Evolutionary conservation across 2,797 vertebrate genomes (phyloP).

Genomic region (Chromis chromis): DNA sequence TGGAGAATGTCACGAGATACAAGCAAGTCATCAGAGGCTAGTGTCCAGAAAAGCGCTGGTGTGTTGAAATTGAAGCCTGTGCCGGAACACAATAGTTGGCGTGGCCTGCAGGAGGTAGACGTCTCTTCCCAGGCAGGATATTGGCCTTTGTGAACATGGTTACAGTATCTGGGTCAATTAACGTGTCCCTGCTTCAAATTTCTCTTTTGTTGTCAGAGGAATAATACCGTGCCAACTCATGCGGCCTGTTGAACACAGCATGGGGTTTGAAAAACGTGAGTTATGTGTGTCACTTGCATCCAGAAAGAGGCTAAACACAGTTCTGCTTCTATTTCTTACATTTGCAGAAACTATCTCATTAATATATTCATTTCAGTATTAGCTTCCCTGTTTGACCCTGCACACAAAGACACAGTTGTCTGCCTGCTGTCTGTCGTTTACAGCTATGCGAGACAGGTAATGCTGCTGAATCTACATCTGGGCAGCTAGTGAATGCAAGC

Average conservation of each 20-base stretch:
- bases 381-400: constrained; percentile 64
- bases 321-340: constrained; percentile 44
- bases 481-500: constrained; percentile 56
- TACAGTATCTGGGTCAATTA: constrained; percentile 83
- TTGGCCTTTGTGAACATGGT: constrained; percentile 79
- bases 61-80: constrained; percentile 78
- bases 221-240: constrained; percentile 67
- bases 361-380: constrained; percentile 72
- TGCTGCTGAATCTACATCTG: constrained; percentile 33
- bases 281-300: constrained; percentile 44
- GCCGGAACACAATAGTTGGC: constrained; percentile 76
- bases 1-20: constrained; percentile 70
- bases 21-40: constrained; percentile 64
- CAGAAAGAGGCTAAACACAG: constrained; percentile 41
- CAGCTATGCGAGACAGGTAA: constrained; percentile 35
- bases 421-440: constrained; percentile 24
- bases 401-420: constrained; percentile 54
- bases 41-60: constrained; percentile 73
- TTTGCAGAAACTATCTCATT: constrained; percentile 62
- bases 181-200: constrained; percentile 73
- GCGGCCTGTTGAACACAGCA: constrained; percentile 56
- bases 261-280: constrained; percentile 56
- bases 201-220: constrained; percentile 73
- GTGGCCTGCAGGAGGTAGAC: constrained; percentile 63
- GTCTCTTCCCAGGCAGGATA: constrained; percentile 75